Percentiles rank a stretch among this genome's conserved stretches.
Conservation (phyloP, 2,888 invertebrate genomes). For the Drosophila melanosoma region DNA sequence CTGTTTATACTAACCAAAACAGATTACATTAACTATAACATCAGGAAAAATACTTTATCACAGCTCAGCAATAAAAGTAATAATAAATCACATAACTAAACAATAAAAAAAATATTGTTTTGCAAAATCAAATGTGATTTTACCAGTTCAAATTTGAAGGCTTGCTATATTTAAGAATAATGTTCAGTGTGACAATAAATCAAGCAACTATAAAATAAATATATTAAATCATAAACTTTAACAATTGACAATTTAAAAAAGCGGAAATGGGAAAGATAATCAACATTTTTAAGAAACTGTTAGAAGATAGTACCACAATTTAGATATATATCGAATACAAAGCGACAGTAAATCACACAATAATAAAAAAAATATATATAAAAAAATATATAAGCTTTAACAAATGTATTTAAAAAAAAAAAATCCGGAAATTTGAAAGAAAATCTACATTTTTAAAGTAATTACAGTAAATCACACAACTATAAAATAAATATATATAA, state of each 20-base stretch:
- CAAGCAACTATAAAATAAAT: not conserved
- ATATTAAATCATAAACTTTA: too few species aligned
- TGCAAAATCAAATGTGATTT: not conserved
- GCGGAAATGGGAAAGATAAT: not conserved
- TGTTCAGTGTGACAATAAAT: not conserved
- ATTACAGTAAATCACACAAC: too few species aligned
- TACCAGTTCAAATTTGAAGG: not conserved
- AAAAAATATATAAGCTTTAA: too few species aligned
- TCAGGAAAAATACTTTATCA: not conserved
- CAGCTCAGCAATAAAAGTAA: not conserved
- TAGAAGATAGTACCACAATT: not conserved
- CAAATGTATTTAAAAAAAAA: too few species aligned
- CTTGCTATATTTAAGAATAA: too few species aligned
- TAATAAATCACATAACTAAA: not conserved
- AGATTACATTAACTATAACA: conserved; percentile 11
- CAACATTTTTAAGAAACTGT: not conserved
- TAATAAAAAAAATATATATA: too few species aligned
- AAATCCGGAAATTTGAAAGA: too few species aligned
- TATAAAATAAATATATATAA: too few species aligned
- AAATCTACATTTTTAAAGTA: too few species aligned
- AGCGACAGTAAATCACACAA: too few species aligned
- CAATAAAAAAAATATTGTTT: not conserved
- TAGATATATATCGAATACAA: not conserved
- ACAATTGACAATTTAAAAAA: not conserved
- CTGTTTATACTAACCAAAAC: conserved; percentile 13